Conservation (phyloP, 2,888 invertebrate species). For the Leptarthrus brevirostris region DNA sequence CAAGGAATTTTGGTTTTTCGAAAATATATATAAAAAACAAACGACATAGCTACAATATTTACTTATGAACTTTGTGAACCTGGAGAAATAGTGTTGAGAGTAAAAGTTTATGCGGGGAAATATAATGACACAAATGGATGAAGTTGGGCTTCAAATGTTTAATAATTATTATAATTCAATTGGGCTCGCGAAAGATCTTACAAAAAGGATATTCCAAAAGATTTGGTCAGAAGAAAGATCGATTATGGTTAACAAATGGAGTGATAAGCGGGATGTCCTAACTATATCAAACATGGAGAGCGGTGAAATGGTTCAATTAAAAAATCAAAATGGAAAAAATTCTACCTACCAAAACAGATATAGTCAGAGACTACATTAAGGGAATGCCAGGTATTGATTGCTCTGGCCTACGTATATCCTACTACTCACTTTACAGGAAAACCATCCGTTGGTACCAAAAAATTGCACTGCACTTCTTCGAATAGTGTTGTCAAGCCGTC, state of each 20-base stretch:
- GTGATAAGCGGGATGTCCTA: constrained; percentile 26
- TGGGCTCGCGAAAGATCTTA: constrained; percentile 17
- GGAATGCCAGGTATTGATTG: constrained; percentile 12
- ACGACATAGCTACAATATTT: not conserved
- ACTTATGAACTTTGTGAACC: not conserved
- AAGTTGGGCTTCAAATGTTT: constrained; percentile 1
- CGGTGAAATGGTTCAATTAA: not conserved
- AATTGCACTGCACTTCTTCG: constrained; percentile 23
- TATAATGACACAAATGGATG: not conserved
- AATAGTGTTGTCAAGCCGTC: too few species aligned
- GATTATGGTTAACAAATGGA: constrained; percentile 14
- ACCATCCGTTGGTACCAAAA: constrained; percentile 23
- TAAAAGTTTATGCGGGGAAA: not conserved
- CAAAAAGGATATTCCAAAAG: not conserved
- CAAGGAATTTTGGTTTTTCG: too few species aligned
- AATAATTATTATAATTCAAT: constrained; percentile 26
- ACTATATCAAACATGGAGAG: not conserved
- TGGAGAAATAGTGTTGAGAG: not conserved
- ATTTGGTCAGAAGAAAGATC: constrained; percentile 27
- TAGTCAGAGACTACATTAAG: constrained; percentile 16
- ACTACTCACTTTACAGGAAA: constrained; percentile 4
- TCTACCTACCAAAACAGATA: constrained; percentile 15
- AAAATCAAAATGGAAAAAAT: constrained; percentile 31
- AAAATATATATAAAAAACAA: not conserved
- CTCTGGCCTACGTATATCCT: constrained; percentile 21